Evolutionary conservation across 2,797 vertebrate species (phyloP).

Genomic region (Phoebastria nigripes): DNA sequence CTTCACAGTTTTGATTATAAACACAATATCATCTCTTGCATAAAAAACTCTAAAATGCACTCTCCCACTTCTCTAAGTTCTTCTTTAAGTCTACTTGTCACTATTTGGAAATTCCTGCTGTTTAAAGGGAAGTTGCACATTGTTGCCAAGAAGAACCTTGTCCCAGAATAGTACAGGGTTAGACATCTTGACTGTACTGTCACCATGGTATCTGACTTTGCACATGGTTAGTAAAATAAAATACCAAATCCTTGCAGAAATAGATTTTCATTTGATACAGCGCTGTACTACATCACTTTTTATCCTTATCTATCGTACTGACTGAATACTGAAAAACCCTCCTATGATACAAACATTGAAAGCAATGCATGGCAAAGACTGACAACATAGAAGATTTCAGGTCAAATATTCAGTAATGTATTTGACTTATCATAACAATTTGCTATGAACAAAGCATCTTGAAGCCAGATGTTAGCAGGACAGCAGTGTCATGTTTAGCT

Average conservation of each 20-base stretch:
- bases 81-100: neutral
- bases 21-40: neutral
- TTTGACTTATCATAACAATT: neutral
- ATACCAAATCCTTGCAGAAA: neutral
- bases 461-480: neutral
- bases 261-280: neutral
- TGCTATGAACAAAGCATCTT: neutral
- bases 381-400: neutral
- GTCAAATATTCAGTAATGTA: neutral
- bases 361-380: neutral
- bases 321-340: neutral
- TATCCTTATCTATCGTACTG: neutral
- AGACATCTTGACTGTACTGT: neutral
- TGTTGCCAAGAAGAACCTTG: neutral
- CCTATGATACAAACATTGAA: neutral
- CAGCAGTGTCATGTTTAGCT: neutral
- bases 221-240: neutral
- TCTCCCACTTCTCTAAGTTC: neutral
- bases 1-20: constrained; percentile 4
- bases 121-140: neutral
- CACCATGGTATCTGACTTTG: neutral
- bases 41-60: neutral
- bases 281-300: neutral
- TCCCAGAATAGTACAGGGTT: neutral
- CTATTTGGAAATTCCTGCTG: neutral